Conservation (phyloP, 2,797 vertebrate species). For the Crenichthys baileyi region DNA sequence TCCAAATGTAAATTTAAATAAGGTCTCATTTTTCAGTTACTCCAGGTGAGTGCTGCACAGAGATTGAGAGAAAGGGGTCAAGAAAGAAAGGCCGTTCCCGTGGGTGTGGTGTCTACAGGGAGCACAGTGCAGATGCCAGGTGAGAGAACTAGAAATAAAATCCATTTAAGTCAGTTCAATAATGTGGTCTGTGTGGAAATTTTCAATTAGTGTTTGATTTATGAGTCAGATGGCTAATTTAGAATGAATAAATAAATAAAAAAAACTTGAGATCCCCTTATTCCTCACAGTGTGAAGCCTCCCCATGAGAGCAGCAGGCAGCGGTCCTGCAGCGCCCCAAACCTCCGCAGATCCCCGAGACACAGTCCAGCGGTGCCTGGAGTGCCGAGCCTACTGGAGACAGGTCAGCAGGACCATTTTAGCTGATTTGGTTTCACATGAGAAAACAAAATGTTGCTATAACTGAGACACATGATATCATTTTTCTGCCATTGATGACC, state of each 20-base stretch:
- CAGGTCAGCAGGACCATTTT: slow-evolving; percentile 79
- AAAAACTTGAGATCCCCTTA: not conserved
- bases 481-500: slow-evolving; percentile 17
- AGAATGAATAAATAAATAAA: too few species aligned
- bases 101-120: slow-evolving; percentile 84
- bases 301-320: slow-evolving; percentile 90
- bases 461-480: slow-evolving; percentile 15
- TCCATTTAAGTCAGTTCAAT: not conserved
- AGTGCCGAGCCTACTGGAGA: slow-evolving; percentile 92
- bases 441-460: not conserved
- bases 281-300: slow-evolving; percentile 83
- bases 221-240: too few species aligned
- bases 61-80: slow-evolving; percentile 87
- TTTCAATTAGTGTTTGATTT: not conserved
- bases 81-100: slow-evolving; percentile 91
- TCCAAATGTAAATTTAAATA: not conserved
- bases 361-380: slow-evolving; percentile 89
- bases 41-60: slow-evolving; percentile 87
- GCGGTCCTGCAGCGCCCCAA: slow-evolving; percentile 93
- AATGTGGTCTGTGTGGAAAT: not conserved
- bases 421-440: slow-evolving; percentile 1
- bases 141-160: slow-evolving; percentile 48
- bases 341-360: slow-evolving; percentile 90
- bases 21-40: slow-evolving; percentile 81
- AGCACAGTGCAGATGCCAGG: slow-evolving; percentile 90